Percentiles rank a stretch among this genome's conserved stretches.
These are phyloP conservation scores for Eupeodes corollae DNA, from an alignment of 1,140 invertebrate genomes.

Conservation along the genomic window DNA sequence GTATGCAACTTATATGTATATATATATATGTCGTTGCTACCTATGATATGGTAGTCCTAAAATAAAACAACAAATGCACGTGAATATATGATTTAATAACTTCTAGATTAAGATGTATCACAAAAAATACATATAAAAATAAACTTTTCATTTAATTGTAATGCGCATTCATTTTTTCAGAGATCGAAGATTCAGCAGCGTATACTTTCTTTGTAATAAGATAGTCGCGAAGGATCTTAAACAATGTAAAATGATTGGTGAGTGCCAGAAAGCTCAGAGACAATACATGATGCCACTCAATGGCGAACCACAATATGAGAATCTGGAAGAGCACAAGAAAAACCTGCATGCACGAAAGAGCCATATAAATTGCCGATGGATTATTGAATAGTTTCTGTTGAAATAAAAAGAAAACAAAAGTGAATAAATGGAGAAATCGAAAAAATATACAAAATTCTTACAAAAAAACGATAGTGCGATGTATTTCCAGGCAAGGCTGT, in stretches of 20 bases:
- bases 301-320: constrained; percentile 59
- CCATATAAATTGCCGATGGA: constrained; percentile 67
- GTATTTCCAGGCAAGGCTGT: constrained; percentile 71
- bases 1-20: too few relatives aligned
- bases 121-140: too few relatives aligned
- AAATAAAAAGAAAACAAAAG: constrained; percentile 19
- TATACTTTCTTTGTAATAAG: constrained; percentile 74
- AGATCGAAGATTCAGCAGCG: constrained; percentile 57
- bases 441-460: constrained; percentile 42
- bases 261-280: constrained; percentile 74
- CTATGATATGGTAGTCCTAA: too few relatives aligned
- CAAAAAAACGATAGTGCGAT: constrained; percentile 73
- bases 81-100: too few relatives aligned
- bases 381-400: constrained; percentile 77
- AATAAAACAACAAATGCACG: too few relatives aligned
- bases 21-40: too few relatives aligned
- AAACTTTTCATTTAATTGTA: too few relatives aligned
- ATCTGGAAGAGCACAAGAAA: constrained; percentile 66
- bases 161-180: constrained; percentile 38
- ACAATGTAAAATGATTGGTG: constrained; percentile 85
- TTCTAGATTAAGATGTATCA: too few relatives aligned
- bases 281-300: constrained; percentile 84
- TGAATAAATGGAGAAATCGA: background rate
- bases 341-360: constrained; percentile 61
- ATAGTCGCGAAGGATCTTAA: constrained; percentile 77